A percentile compares a stretch with the other conserved stretches of the same genome.
Conservation (phyloP, 2,797 vertebrate species). For the Hydrolagus colliei region DNA sequence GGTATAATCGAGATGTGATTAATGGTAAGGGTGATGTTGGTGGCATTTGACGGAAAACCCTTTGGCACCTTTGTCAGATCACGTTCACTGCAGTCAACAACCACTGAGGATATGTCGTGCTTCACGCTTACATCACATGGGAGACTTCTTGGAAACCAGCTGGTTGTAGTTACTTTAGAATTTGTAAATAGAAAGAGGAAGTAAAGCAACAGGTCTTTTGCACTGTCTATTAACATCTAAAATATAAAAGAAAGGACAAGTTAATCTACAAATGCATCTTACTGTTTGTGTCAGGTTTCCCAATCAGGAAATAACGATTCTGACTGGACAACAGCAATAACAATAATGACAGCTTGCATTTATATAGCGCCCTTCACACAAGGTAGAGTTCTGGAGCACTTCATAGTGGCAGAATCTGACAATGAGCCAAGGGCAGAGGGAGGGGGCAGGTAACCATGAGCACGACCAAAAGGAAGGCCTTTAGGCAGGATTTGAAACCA, state of each 20-base stretch:
- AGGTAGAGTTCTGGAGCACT: no score
- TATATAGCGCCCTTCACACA: no score
- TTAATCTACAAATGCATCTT: conserved; percentile 32
- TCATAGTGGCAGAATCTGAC: no score
- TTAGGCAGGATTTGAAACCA: no score
- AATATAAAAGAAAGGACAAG: conserved; percentile 39
- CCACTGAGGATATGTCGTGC: conserved; percentile 48
- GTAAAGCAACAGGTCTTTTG: conserved; percentile 37
- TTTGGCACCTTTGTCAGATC: conserved; percentile 60
- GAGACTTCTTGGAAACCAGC: conserved; percentile 78
- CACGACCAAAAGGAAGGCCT: no score
- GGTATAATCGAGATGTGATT: conserved; percentile 74
- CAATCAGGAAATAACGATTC: not conserved
- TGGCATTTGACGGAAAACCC: conserved; percentile 74
- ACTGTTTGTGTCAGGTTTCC: conserved; percentile 27
- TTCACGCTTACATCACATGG: conserved; percentile 68
- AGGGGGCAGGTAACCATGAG: no score
- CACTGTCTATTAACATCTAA: conserved; percentile 44
- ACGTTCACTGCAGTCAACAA: conserved; percentile 76
- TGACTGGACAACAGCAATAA: not conserved
- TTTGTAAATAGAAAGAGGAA: conserved; percentile 51
- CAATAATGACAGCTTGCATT: no score
- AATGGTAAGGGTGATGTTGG: conserved; percentile 87
- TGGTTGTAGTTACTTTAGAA: conserved; percentile 42
- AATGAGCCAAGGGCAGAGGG: no score